Evolutionary conservation across 2,797 vertebrate species (phyloP).

Genomic region (Ptychobarbus kaznakovi): DNA sequence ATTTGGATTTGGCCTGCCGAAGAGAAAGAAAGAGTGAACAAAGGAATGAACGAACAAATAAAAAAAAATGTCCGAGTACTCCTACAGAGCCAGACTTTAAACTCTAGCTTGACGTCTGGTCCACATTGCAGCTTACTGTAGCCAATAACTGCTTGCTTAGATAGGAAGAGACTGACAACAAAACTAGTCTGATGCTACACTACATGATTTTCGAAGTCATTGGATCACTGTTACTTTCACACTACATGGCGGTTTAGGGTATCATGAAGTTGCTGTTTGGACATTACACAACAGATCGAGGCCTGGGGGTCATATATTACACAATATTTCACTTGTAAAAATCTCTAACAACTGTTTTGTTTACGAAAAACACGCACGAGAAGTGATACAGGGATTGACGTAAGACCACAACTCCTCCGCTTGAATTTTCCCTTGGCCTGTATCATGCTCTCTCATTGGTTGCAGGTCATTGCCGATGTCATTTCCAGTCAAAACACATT

Average conservation of each 20-base stretch:
- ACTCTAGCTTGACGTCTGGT: neutral
- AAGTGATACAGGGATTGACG: neutral
- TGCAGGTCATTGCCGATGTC: neutral
- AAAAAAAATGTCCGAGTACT: conserved; percentile 11
- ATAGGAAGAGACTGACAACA: neutral
- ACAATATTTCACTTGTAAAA: neutral
- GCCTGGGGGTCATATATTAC: neutral
- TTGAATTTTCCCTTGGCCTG: neutral
- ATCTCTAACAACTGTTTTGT: neutral
- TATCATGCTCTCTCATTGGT: neutral
- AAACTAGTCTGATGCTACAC: neutral
- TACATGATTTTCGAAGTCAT: neutral
- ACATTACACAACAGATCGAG: neutral
- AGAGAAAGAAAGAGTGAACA: conserved; percentile 63
- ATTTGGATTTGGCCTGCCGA: conserved; percentile 65
- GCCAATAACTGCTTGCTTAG: neutral
- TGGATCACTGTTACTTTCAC: neutral
- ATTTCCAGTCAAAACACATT: neutral
- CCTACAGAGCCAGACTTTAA: neutral
- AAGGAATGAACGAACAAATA: conserved; percentile 22
- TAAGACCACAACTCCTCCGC: neutral
- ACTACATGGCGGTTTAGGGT: neutral
- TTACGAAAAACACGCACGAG: neutral
- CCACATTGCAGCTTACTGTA: neutral
- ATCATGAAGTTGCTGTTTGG: neutral